Evolutionary conservation across 1,140 invertebrate species (phyloP), one percentile per base, ranked within the genome.

Genomic region (Drosophila bipectinata): DNA sequence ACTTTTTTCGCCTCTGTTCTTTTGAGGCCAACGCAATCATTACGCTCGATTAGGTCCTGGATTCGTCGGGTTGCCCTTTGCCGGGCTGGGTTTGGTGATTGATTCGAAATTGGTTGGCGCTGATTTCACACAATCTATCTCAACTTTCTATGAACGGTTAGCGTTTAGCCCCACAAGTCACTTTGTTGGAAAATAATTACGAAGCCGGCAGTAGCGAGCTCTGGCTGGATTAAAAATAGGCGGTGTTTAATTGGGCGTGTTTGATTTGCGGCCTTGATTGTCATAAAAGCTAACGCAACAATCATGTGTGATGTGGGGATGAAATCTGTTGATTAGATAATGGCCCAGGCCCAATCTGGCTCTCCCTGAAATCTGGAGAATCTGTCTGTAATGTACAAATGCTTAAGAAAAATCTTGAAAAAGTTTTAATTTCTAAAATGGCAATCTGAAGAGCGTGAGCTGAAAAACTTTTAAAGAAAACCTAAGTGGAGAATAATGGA

Each of bases 71-170:
- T 44, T 55, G 49, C 47, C 39, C 34, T 32, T 73, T 44, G 26
- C 28, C 48, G 39, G 18, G 14, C 34, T 21, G 44, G 18, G 67
- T 58, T 67, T 60, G 57, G 76, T 88, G 84, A 88, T 88, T 88
- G 83, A 88, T 89, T 88, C 72, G 79, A 88, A 88, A 88, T 88
- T 88, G 83, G 79, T 88, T 83, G 75, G 83, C 83, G 83, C 72
- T 88, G 83, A 87, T 87, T 87, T 87, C 79, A 88, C 83, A 79
- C 82, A 87, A 83, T 88, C 82, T 79, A 78, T 78, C 73, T 49
- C 73, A 69, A 69, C 64, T 69, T 69, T 76, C 73, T 52, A 64
- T 74, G 45, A 61, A 59, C 64, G 51, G 34, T 59, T 15, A 60
- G 24, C 32, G 67, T 55, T 48, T 41, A 52, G 49, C 12, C 54